Base-by-base conservation (phyloP, 2,113 vertebrate species). In the Sus scrofa region DNA sequence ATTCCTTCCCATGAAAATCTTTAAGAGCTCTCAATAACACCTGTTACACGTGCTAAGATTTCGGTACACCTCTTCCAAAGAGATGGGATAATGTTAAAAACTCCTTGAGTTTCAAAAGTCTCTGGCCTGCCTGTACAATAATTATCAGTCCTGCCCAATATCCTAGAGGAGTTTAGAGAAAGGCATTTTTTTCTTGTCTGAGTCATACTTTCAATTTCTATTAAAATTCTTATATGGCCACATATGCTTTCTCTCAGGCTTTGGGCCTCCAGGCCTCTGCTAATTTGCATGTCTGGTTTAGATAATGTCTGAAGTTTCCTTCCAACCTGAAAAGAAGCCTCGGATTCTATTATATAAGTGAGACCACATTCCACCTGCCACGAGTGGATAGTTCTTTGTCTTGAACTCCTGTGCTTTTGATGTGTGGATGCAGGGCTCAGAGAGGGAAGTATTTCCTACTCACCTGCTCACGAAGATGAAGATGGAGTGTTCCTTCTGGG, bases 241-340 rank as follows among this genome's bases (percentile, higher is more conserved):
- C 95, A 96, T 93, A 78, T 96, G 93, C 92, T 96, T 92, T 96
- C 95, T 97, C 75, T 92, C 79, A 65, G 91, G 77, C 88, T 74
- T 82, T 83, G 63, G 89, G 70, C 93, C 92, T 96, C 71, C 65
- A 68, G 86, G 92, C 91, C 74, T 82, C 50, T 92, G 93, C 91
- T 98, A 93, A 97, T 98, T 98, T 98, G 86, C 95, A 96, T 97
- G 97, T 96, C 97, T 98, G 97, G 94, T 93, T 97, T 96, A 97
- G 97, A 97, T 97, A 97, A 94, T 95, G 97, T 97, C 96, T 96
- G 86, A 91, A 68, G 89, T 89, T 89, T 82, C 67, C 75, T 92
- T 96, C 63, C 71, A 95, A 92, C 62, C 92, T 95, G 75, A 93
- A 94, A 97, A 74, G 84, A 82, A 94, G 86, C 75, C 83, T 96